These are phyloP conservation scores for Ormyrus nitidulus DNA, from an alignment of 2,888 invertebrate species.

Conservation along the genomic window DNA sequence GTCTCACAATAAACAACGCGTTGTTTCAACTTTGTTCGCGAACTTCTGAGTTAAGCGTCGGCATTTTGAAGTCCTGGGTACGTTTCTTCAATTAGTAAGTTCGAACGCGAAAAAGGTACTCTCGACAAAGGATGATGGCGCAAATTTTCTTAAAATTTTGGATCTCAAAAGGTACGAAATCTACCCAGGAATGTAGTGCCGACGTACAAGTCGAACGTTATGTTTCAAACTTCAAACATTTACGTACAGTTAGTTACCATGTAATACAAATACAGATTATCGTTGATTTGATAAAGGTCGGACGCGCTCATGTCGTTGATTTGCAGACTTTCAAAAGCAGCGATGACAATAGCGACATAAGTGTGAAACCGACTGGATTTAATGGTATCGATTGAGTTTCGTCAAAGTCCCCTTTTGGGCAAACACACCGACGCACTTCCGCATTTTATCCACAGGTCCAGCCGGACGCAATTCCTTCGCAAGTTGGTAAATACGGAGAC, in stretches of 20 bases:
- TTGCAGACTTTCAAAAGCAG: constrained; percentile 1
- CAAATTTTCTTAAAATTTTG: background rate
- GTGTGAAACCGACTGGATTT: constrained; percentile 60
- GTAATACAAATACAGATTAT: constrained; percentile 72
- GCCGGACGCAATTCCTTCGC: constrained; percentile 40
- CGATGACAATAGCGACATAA: constrained; percentile 47
- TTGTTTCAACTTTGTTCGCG: constrained; percentile 74
- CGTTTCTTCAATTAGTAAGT: background rate
- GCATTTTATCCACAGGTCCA: constrained; percentile 65
- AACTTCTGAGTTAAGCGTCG: constrained; percentile 61
- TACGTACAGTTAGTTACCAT: constrained; percentile 73
- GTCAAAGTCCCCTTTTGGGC: constrained; percentile 75
- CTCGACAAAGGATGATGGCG: background rate
- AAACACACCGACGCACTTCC: constrained; percentile 74
- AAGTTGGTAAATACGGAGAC: background rate
- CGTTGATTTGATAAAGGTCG: constrained; percentile 67
- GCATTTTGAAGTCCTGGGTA: constrained; percentile 22
- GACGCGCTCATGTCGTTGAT: constrained; percentile 58
- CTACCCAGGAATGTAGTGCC: constrained; percentile 48
- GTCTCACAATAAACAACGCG: constrained; percentile 70
- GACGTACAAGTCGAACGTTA: constrained; percentile 66
- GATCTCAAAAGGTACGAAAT: constrained; percentile 37
- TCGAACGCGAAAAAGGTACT: too few relatives aligned
- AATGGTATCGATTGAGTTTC: constrained; percentile 74
- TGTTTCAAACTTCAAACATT: constrained; percentile 71